Evolutionary conservation across 2,888 invertebrate genomes (phyloP), one percentile per base, ranked within the genome.

Genomic region (Deilephila elpenor): DNA sequence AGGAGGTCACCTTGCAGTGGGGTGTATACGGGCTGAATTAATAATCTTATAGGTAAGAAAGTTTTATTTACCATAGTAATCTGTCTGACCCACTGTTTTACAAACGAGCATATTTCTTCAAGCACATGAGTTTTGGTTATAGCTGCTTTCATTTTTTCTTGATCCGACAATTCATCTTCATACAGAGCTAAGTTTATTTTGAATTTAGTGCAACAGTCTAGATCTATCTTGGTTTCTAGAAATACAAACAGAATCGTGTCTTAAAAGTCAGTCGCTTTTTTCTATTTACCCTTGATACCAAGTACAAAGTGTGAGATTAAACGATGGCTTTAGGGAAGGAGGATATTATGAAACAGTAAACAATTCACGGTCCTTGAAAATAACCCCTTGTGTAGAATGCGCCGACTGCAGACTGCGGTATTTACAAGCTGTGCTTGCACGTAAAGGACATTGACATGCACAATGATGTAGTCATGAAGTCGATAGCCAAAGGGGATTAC

Each of bases 1-100:
- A 64, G 6, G 17, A 34, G 29, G 32, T 44, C 11, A 44, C 44
- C 44, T 11, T 44, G 11, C 44, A 44, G 44, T 0, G 11, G 37
- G 37, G 8, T 3, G 11, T 14, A 44, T 44, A 44, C 2, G 14
- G 14, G 44, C 14, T 17, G 6, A 3, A 62, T 34, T 62, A 32
- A 5, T 29, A 14, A 62, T 0, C 14, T 32, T 7, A 32, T 14
- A 71, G 0, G n/a, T n/a, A n/a, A n/a, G 3, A 61, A n/a, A 51
- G 25, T 20, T 60, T 61, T 20, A 71, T 85, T 88, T 86, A 97
- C 97, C 90, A 95, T 96, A 86, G 97, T 96, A 79, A 97, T 97
- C 83, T 96, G 95, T 81, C 96, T 96, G 76, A 96, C 94, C 97
- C 97, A 97, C 76, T 95, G 92, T 74, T 95, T 95, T 5, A 97